Conservation (phyloP, 2,797 vertebrate species). For the Falco rusticolus region DNA sequence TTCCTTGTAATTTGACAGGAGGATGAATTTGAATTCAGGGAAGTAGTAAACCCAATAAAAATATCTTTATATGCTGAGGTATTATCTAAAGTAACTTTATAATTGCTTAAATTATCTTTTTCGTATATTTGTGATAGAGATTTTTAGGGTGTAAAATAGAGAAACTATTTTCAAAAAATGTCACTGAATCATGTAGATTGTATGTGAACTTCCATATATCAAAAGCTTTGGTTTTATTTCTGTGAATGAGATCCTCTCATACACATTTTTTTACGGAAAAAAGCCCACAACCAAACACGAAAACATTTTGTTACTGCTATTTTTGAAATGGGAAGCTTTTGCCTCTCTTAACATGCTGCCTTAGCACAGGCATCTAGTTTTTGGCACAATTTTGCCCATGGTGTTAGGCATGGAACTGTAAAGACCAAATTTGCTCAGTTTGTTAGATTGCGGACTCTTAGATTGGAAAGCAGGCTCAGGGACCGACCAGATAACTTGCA, state of each 20-base stretch:
- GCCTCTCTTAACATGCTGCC: not conserved
- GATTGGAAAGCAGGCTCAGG: not conserved
- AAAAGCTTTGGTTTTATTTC: not conserved
- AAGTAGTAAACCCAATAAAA: not conserved
- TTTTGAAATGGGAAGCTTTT: not conserved
- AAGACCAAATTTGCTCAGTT: not conserved
- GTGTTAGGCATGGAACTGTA: not conserved
- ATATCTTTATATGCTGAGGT: not conserved
- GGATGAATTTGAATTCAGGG: not conserved
- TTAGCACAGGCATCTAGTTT: not conserved
- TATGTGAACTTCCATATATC: not conserved
- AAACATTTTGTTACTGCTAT: not conserved
- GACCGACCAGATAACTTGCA: not conserved
- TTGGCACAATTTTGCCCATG: not conserved
- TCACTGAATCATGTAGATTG: not conserved
- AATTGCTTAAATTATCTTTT: not conserved
- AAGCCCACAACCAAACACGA: accelerated
- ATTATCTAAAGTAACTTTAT: not conserved
- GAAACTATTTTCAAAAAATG: not conserved
- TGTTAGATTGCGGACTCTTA: not conserved
- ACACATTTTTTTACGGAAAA: not conserved
- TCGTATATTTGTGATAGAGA: not conserved
- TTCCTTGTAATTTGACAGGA: not conserved
- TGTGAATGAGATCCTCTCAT: not conserved
- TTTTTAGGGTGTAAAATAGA: slow-evolving; percentile 17